Evolutionary conservation across 1,140 invertebrate genomes (phyloP).

Genomic region (Tetraneura akinire): DNA sequence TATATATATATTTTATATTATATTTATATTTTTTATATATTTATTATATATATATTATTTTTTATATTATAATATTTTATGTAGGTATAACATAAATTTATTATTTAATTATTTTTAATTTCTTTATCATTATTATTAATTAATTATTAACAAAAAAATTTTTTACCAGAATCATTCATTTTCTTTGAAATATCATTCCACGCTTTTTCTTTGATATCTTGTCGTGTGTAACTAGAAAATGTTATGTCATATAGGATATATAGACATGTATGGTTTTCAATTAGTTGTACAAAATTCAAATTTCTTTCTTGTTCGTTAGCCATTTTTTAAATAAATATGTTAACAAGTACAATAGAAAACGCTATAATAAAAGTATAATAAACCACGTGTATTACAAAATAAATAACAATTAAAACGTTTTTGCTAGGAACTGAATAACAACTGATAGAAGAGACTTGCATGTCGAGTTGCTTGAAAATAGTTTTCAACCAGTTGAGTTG

Average conservation of each 20-base stretch:
- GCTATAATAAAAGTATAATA: background rate
- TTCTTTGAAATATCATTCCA: conserved; percentile 24
- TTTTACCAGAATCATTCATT: conserved; percentile 6
- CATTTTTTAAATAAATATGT: conserved; percentile 12
- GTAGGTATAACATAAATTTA: too few species aligned
- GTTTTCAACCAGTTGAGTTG: conserved; percentile 2
- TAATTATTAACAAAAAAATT: too few species aligned
- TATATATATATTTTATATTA: background rate
- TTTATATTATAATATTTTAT: conserved; percentile 3
- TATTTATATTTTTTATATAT: background rate
- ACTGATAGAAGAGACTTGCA: too few species aligned
- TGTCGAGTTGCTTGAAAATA: too few species aligned
- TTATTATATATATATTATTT: background rate
- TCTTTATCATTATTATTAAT: too few species aligned
- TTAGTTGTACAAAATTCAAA: too few species aligned
- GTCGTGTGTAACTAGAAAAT: background rate
- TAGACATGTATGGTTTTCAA: conserved; percentile 4
- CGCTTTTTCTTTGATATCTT: conserved; percentile 11
- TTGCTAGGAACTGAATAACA: conserved; percentile 15
- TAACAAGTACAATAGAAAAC: conserved; percentile 6
- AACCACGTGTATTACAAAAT: background rate
- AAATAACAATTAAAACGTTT: background rate
- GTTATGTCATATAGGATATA: conserved; percentile 28
- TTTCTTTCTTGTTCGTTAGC: too few species aligned
- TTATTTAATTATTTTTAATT: too few species aligned